Evolutionary conservation across 2,888 invertebrate species (phyloP), one percentile per base, ranked within the genome.

Genomic region (Pterobdella sp.): DNA sequence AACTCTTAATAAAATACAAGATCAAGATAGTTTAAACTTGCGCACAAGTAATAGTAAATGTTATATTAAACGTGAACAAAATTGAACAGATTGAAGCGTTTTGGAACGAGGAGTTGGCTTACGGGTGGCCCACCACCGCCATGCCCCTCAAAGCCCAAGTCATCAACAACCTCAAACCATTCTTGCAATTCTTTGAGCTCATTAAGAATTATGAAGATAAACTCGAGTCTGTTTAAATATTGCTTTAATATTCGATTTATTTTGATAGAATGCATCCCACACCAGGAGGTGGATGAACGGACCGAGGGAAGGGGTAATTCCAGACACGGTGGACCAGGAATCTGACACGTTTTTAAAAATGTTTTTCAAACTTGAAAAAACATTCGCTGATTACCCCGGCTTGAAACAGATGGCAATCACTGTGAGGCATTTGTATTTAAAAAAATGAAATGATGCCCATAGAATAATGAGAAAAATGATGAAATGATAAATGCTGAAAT

Each of bases 361-460:
- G 70, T 88, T 95, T 60, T 91, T 90, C 80, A 94, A 93, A 82
- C 84, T 95, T 78, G 94, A 95, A 81, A 94, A 93, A 81, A 87
- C 88, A 32, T 95, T 83, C 86, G 88, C 18, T 22, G 71, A 71
- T 4, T 37, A 60, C 14, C 22, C 31, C 32, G 71, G 71, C 1
- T 56, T 71, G 36, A 71, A 71, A 31, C 29, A 63, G 31, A 71
- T 71, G 71, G 71, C 71, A 2, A 63, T 71, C 14, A 71, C 56
- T 60, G 71, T 71, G 36, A 4, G 29, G 14, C 10, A 10, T 7
- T 67, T 22, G 60, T 22, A n/a, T 4, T 26, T 56, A 26, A 18
- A n/a, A 26, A n/a, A 4, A 3, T 22, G 60, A 18, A 26, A 26
- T 7, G 60, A 56, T 22, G n/a, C 4, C n/a, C 4, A 22, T 4